phyloP scores from a whole-genome alignment of 2,113 vertebrate species.

The Cariama cristata region DNA sequence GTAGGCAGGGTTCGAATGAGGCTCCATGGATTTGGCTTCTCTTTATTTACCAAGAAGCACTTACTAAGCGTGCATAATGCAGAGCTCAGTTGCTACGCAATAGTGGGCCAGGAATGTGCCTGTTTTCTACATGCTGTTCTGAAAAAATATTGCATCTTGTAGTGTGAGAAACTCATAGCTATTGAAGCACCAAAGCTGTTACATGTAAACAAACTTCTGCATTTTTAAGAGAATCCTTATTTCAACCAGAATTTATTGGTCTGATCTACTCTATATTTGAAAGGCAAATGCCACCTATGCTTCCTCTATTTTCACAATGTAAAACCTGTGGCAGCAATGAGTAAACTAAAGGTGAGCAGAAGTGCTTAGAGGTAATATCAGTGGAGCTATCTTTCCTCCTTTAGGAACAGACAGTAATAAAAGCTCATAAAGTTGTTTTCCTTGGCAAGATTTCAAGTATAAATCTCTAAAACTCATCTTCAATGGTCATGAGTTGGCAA shows the following conservation, averaged over 20 bases:
- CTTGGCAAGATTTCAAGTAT: constrained; percentile 51
- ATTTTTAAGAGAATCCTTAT: neutral
- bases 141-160: neutral
- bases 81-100: neutral
- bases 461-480: constrained; percentile 33
- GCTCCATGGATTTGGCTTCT: neutral
- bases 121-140: neutral
- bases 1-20: neutral
- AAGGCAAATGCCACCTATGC: neutral
- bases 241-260: neutral
- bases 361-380: constrained; percentile 15
- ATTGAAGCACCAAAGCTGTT: neutral
- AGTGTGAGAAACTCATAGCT: neutral
- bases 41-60: neutral
- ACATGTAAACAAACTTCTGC: neutral
- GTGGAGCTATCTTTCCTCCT: constrained; percentile 4
- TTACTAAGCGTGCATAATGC: neutral
- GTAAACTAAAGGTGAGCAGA: constrained; percentile 10
- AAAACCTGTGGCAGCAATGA: neutral
- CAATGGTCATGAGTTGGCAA: neutral
- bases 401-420: constrained; percentile 40
- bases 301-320: neutral
- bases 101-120: neutral
- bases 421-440: constrained; percentile 46
- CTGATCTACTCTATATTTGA: neutral